phyloP scores from a whole-genome alignment of 2,888 invertebrate species.

The Ichneumoninae sp. region DNA sequence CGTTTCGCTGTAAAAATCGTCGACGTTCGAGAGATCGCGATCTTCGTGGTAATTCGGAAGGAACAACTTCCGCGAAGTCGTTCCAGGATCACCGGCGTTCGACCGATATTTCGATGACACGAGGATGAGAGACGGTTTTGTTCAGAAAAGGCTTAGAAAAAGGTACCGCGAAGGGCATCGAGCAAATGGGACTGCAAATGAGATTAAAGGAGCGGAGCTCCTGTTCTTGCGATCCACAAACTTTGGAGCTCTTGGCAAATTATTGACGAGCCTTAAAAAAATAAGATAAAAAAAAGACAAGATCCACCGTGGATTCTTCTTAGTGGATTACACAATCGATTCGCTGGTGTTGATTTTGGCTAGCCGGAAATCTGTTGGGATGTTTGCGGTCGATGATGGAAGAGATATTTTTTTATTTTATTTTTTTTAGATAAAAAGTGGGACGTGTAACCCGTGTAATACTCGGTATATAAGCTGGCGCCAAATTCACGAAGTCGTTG shows the following conservation, averaged over 20 bases:
- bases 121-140: constrained; percentile 40
- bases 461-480: constrained; percentile 58
- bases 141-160: constrained; percentile 16
- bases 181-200: constrained; percentile 40
- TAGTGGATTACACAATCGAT: constrained; percentile 63
- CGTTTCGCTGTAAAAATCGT: constrained; percentile 78
- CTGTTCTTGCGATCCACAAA: constrained; percentile 16
- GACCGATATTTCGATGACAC: constrained; percentile 63
- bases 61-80: constrained; percentile 65
- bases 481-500: constrained; percentile 63
- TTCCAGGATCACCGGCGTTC: constrained; percentile 49
- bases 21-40: constrained; percentile 40
- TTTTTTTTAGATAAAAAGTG: constrained; percentile 44
- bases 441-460: constrained; percentile 55
- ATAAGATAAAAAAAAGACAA: constrained; percentile 7
- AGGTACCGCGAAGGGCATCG: not conserved
- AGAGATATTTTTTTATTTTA: constrained; percentile 29
- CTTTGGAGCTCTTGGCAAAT: not conserved
- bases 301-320: constrained; percentile 4
- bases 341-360: constrained; percentile 42
- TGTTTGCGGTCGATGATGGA: constrained; percentile 59
- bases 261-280: not conserved
- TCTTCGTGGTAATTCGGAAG: constrained; percentile 41
- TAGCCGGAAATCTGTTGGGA: constrained; percentile 43
- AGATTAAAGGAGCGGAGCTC: constrained; percentile 1